phyloP scores from a whole-genome alignment of 2,797 vertebrate species.

The Buphagus erythrorhynchus region DNA sequence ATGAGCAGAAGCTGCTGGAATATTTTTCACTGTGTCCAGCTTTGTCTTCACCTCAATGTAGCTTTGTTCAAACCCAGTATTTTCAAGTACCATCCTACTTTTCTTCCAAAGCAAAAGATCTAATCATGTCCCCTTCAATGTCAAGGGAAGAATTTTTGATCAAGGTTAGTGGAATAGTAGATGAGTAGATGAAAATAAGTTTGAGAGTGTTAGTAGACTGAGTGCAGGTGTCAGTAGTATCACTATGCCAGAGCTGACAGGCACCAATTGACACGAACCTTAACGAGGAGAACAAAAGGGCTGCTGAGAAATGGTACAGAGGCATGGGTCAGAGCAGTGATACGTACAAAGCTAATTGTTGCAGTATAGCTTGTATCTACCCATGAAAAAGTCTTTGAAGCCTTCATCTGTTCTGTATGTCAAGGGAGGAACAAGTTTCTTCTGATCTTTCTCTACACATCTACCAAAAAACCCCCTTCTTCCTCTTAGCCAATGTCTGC shows the following conservation, averaged over 20 bases:
- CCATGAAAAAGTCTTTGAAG: background rate
- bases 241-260: fast-evolving
- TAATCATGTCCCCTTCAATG: background rate
- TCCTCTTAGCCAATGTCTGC: background rate
- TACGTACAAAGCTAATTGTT: background rate
- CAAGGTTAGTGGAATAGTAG: background rate
- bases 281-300: background rate
- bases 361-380: background rate
- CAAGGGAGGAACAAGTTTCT: background rate
- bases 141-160: background rate
- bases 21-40: background rate
- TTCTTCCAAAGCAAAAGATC: background rate
- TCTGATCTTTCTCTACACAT: background rate
- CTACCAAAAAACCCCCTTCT: fast-evolving
- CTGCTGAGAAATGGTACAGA: background rate
- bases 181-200: background rate
- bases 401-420: background rate
- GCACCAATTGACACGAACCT: background rate
- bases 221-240: background rate
- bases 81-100: background rate
- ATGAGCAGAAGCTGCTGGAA: background rate
- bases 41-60: background rate
- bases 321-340: background rate
- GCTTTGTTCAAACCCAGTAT: background rate
- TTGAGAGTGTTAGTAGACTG: background rate